Base-by-base conservation (phyloP, 2,797 vertebrate species). In the Hoplostethus mediterraneus region DNA sequence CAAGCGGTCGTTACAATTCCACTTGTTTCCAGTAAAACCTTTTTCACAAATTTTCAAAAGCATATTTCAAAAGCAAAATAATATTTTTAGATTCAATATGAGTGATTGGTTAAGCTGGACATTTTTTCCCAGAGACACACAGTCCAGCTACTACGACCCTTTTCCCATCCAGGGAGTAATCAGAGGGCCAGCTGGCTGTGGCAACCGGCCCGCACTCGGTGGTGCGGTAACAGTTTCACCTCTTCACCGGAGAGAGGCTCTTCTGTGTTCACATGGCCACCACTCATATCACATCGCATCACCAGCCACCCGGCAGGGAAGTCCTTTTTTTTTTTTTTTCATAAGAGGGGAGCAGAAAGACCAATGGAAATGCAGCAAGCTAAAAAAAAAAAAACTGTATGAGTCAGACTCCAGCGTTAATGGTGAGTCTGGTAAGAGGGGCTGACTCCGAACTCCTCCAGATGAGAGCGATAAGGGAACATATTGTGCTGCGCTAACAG, bases 281-380 rank as follows among this genome's bases (percentile, higher is more conserved):
- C 82, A 85, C 86, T 87, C 81, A 88, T 85, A 84, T 90, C 83
- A 73, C 86, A 87, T 80, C 87, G 84, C 84, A 89, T 88, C 85
- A 87, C 77, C 69, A 64, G 68, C 79, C 63, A 42, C 75, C 66
- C 75, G 85, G 81, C 81, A 78, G 79, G 89, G 73, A 89, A 88
- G 67, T 85, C 89, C 82, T 80, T 69, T 82, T 84, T 62, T 75
- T 77, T 38, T 57, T 6, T 36, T 36, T 17, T 62, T n/a, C n/a
- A 80, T 67, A 72, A 62, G 71, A 76, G 80, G 74, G 80, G 54
- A 73, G 64, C 11, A 54, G n/a, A 33, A 75, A 61, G 67, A 66
- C 47, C 64, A 58, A 67, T 47, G 77, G 80, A 88, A 84, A 89
- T 63, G 80, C 74, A 63, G 76, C 45, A 16, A 82, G 71, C 63